Percentiles rank a stretch among this genome's conserved stretches.
Evolutionary conservation across 2,797 vertebrate genomes (phyloP).

Genomic region (Enteromius radiatus): DNA sequence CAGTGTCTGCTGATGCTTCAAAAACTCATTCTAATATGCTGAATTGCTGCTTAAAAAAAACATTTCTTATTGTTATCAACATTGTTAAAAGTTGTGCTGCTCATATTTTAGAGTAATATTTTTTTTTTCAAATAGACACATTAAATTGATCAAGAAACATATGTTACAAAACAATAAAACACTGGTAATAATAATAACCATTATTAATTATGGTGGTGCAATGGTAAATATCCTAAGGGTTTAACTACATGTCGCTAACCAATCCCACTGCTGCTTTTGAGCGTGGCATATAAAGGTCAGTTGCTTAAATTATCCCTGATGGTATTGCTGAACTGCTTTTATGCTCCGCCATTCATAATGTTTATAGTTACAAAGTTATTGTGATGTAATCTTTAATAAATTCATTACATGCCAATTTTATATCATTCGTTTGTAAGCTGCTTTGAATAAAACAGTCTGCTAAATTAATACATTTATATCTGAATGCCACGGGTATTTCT

Average conservation of each 20-base stretch:
- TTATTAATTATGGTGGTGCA: background rate
- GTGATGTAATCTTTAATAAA: background rate
- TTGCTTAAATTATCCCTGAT: constrained; percentile 17
- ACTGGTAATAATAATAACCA: background rate
- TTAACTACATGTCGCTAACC: background rate
- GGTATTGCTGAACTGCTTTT: background rate
- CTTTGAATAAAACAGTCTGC: background rate
- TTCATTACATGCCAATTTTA: background rate
- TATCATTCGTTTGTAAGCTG: background rate
- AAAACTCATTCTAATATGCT: no score
- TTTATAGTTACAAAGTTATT: background rate
- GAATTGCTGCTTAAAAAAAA: no score
- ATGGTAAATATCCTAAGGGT: constrained; percentile 39
- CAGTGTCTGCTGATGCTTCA: no score
- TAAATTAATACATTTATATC: constrained; percentile 20
- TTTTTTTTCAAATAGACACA: no score
- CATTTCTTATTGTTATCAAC: no score
- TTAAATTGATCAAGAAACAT: no score
- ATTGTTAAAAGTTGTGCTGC: no score
- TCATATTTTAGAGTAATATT: no score
- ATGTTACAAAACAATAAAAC: no score
- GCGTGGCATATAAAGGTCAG: constrained; percentile 30
- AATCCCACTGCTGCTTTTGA: background rate
- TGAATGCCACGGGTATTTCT: background rate
- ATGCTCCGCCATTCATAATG: constrained; percentile 12